phyloP scores from a whole-genome alignment of 1,140 invertebrate genomes.

The Tribolium castaneum region DNA sequence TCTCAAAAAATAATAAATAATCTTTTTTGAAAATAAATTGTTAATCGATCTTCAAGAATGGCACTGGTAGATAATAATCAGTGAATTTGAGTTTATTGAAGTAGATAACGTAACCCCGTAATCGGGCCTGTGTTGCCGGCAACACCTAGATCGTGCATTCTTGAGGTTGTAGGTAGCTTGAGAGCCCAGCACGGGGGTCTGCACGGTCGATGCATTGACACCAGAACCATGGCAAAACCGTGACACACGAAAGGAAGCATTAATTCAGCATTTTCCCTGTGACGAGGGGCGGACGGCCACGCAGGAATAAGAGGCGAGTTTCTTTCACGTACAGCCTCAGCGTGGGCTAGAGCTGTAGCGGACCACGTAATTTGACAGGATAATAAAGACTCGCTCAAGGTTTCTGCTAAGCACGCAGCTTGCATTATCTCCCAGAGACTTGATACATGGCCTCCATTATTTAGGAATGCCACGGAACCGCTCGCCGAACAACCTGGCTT shows the following conservation, averaged over 20 bases:
- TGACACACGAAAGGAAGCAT: slow-evolving; percentile 34
- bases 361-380: slow-evolving; percentile 51
- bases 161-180: not conserved
- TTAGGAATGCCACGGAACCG: slow-evolving; percentile 46
- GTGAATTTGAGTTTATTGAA: too few species aligned
- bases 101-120: too few species aligned
- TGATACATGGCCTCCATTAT: slow-evolving; percentile 50
- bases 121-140: not conserved
- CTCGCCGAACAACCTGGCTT: not conserved
- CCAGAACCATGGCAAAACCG: slow-evolving; percentile 2
- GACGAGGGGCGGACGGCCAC: slow-evolving; percentile 17
- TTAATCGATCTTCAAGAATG: too few species aligned
- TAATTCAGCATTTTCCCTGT: slow-evolving; percentile 3
- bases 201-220: slow-evolving; percentile 2
- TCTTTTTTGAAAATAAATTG: too few species aligned
- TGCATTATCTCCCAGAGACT: slow-evolving; percentile 48
- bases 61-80: too few species aligned
- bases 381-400: slow-evolving; percentile 50
- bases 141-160: not conserved
- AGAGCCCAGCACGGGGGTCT: not conserved
- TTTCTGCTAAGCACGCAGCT: slow-evolving; percentile 48
- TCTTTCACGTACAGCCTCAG: slow-evolving; percentile 20
- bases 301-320: slow-evolving; percentile 16
- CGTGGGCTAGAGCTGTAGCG: slow-evolving; percentile 27
- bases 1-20: too few species aligned